Percentiles rank a stretch among this genome's conserved stretches.
These are phyloP conservation scores for Erythrocercus mccallii DNA, from an alignment of 2,113 vertebrate species.

Conservation along the genomic window DNA sequence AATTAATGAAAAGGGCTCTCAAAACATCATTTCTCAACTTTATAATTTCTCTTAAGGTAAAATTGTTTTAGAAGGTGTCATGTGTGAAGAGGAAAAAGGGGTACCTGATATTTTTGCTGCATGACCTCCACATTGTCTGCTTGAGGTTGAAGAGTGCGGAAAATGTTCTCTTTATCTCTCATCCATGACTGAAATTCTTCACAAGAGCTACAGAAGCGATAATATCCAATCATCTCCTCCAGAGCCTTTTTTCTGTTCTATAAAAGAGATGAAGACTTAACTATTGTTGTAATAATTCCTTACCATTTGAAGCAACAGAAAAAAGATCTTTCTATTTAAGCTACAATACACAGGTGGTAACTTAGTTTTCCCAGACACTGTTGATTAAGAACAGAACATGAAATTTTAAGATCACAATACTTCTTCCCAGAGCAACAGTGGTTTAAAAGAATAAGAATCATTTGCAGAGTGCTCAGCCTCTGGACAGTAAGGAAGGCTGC, in stretches of 20 bases:
- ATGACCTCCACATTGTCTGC: slow-evolving; percentile 71
- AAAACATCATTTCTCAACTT: neutral
- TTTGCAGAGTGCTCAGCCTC: neutral
- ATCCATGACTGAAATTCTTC: slow-evolving; percentile 88
- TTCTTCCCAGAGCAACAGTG: neutral
- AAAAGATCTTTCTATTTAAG: neutral
- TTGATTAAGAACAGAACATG: neutral
- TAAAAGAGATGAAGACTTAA: neutral
- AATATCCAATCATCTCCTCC: slow-evolving; percentile 80
- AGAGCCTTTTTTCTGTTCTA: slow-evolving; percentile 70
- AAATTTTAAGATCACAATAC: neutral
- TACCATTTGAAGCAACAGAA: neutral
- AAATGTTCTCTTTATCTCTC: slow-evolving; percentile 81
- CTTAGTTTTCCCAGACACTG: neutral
- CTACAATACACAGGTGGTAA: neutral
- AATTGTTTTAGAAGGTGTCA: neutral
- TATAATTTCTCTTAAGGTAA: neutral
- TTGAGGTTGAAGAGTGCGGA: slow-evolving; percentile 74
- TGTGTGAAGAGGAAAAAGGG: neutral
- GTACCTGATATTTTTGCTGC: slow-evolving; percentile 85
- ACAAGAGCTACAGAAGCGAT: slow-evolving; percentile 80
- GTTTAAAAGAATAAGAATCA: neutral
- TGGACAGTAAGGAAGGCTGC: neutral
- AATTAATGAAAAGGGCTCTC: neutral
- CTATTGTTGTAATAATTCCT: neutral